These are phyloP conservation scores for Chaitophorus viminalis DNA, from an alignment of 2,888 invertebrate genomes.

Conservation along the genomic window DNA sequence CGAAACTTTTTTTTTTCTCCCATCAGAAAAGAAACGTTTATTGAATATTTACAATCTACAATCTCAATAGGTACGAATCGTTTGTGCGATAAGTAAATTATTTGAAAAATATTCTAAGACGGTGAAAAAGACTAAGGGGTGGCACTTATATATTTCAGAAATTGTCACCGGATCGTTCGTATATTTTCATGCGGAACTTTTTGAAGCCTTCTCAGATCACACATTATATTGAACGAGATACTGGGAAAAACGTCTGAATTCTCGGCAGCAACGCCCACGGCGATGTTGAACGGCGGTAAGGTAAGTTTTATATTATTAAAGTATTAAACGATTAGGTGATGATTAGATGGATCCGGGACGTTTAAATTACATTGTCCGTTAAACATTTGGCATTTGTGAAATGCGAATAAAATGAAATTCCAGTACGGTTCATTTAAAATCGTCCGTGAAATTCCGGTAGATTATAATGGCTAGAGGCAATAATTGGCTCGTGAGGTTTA, in stretches of 20 bases:
- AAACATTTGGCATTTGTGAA: not conserved
- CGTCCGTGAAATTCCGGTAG: not conserved
- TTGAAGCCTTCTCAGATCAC: not conserved
- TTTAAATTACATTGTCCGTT: not conserved
- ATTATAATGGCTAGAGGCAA: no score
- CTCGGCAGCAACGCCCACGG: not conserved
- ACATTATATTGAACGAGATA: not conserved
- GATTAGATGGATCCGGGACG: not conserved
- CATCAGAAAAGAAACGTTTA: no score
- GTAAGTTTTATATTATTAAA: not conserved
- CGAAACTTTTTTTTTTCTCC: not conserved
- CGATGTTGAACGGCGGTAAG: not conserved
- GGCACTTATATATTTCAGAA: not conserved
- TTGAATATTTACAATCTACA: no score
- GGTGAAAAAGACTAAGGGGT: no score
- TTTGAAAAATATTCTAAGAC: no score
- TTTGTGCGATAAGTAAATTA: no score
- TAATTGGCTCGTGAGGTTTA: no score
- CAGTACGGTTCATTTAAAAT: not conserved
- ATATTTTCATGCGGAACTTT: no score
- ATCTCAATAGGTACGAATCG: no score
- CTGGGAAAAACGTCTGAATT: not conserved
- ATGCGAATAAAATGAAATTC: not conserved
- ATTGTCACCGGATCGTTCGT: not conserved
- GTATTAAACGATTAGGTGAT: not conserved